Evolutionary conservation across 2,113 vertebrate genomes (phyloP), one percentile per base, ranked within the genome.

Genomic region (Embiotoca jacksoni): DNA sequence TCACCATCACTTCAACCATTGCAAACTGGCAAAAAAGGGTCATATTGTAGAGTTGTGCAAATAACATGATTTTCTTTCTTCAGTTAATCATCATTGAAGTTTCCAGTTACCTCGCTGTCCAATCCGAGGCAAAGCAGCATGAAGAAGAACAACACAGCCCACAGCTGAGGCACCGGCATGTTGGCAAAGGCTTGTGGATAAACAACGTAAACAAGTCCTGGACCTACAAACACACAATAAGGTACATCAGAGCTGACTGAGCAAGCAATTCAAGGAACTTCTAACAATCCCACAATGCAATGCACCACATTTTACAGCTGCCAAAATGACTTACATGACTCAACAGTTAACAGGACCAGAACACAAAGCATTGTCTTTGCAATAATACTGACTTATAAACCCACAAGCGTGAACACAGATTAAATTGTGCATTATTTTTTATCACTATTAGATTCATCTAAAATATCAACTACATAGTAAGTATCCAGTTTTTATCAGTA

Each of bases 1-100:
- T 95, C 73, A 94, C 93, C 93, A 95, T 92, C 75, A 95, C 95
- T 63, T 95, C 95, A 57, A 94, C 94, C 95, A 95, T 94, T 1
- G 94, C 94, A 90, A 95, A 95, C 95, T 95, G 76, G 10, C 7
- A 36, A 31, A 47, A 30, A 60, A 58, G 4, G 32, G 67, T 62
- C 37, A 37, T 2, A 15, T 13, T 30, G 7, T 2, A 46, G 32
- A 6, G 36, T 5, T 47, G 8, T 50, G 7, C 9, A 61, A 44
- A 54, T 16, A 13, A 6, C 56, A 4, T 7, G 0, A 41, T 3
- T 41, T 53, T 57, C 1, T 23, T 23, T 49, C 10, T 3, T 3
- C 2, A 37, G 37, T 52, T 10, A 3, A 31, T 33, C 10, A n/a
- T 35, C n/a, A 8, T 41, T 37, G 6, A 69, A 4, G 57, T 14